These are phyloP conservation scores for Larimichthys crocea DNA, from an alignment of 2,113 vertebrate genomes.

Conservation along the genomic window DNA sequence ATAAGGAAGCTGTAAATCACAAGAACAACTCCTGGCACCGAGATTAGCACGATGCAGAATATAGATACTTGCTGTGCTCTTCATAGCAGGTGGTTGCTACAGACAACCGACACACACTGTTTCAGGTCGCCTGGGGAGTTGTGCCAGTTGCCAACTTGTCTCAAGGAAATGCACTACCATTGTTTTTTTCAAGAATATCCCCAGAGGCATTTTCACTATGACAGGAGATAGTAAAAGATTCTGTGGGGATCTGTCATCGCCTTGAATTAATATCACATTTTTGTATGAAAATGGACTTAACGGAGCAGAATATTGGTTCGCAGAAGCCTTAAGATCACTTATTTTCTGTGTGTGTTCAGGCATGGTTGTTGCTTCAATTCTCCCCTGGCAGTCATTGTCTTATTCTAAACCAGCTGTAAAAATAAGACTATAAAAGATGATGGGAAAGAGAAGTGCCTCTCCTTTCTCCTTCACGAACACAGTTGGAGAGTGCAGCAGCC, in stretches of 20 bases:
- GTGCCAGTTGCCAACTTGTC: conserved; percentile 15
- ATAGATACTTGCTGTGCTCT: conserved; percentile 38
- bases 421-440: conserved; percentile 51
- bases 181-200: neutral
- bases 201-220: neutral
- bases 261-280: neutral
- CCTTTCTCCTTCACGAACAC: conserved; percentile 54
- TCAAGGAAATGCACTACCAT: neutral
- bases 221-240: neutral
- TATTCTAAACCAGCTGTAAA: conserved; percentile 29
- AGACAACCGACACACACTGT: conserved; percentile 8
- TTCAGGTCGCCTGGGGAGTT: conserved; percentile 19
- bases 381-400: conserved; percentile 32
- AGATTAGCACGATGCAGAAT: conserved; percentile 46
- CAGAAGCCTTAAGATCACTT: neutral
- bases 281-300: neutral
- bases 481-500: conserved; percentile 46
- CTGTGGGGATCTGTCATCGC: neutral
- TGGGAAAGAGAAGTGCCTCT: conserved; percentile 45
- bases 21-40: conserved; percentile 1
- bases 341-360: neutral
- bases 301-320: neutral
- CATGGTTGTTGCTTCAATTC: conserved; percentile 6
- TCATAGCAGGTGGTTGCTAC: conserved; percentile 44
- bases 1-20: conserved; percentile 58